Base-by-base conservation (phyloP, 1,140 invertebrate species). In the Penaeus vannamei region DNA sequence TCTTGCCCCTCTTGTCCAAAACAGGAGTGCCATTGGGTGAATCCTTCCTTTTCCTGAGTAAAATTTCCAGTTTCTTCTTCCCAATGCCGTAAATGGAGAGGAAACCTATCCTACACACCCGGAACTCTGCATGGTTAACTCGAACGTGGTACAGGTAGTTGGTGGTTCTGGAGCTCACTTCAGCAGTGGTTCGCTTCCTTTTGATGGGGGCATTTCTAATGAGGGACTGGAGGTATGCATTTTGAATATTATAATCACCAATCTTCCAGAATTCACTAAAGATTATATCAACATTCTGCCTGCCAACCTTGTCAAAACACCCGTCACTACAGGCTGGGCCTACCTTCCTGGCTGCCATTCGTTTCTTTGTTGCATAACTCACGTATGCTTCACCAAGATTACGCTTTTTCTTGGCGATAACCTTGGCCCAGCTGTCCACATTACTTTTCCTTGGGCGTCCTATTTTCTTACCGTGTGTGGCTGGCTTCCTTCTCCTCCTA, bases 251-350 rank as follows among this genome's bases (percentile, higher is more conserved):
- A 76, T 76, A 85, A 60, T 85, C 64, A 14, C 84, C 84, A 42
- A 85, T 80, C 14, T 77, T n/a, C 84, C 84, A 76, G 84, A 85
- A 85, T 76, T 20, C 29, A 14, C 32, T 69, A 46, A 76, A 76
- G 12, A 85, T 36, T 69, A 8, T 29, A 19, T 76, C 64, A 17
- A 85, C 69, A 20, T 19, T 32, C 32, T 32, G 20, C 62, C 29
- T 72, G 26, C 76, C 79, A 19, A 88, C n/a, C 22, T 88, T 82
- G 32, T 62, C 79, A 72, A 82, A 88, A 59, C 86, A 88, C 2
- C 80, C 61, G 59, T 83, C 61, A 12, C 64, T 83, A 60, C 80
- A 88, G 8, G 60, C 32, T 26, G 80, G 61, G 23, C 86, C 77
- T 23, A 83, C 59, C 36, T 53, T 59, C 26, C 79, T 42, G 17